Base-by-base conservation (phyloP, 2,888 invertebrate genomes). In the Ganaspis brasiliensis region DNA sequence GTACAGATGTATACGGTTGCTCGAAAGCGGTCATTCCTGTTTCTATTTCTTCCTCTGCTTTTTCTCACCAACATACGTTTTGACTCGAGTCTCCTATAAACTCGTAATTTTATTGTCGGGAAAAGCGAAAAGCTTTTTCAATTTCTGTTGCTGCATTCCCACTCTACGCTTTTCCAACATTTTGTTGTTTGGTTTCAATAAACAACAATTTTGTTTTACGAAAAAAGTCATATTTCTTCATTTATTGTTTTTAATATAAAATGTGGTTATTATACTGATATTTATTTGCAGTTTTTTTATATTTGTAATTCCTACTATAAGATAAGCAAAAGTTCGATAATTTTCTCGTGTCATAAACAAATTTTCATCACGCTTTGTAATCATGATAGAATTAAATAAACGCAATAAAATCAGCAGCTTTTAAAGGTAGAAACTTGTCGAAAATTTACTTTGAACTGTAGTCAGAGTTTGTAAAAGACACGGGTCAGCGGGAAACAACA, bases 391-490 rank as follows among this genome's bases (percentile, higher is more conserved):
- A 31, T 6, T 31, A 31, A 31, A 31, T 2, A 31, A 6, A 31
- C 31, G 31, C 31, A 31, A 31, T 31, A 6, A 31, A 31, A 31
- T 31, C 31, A 31, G 31, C 6, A 6, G 31, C 16, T 59, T 31
- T 59, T 16, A 16, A 74, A 78, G 82, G 75, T 73, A 78, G 76
- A 79, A 84, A 81, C 80, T 84, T 79, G 78, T 37, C 49, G 72
- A 55, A 76, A 81, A 82, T 80, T 81, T 81, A 80, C 81, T 84
- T 81, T 83, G 79, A 79, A 83, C 82, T 83, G 75, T 79, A 80
- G 83, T 79, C 78, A 78, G 80, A 81, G 73, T 81, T 80, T 80
- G 80, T 85, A 86, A 84, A 81, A 83, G 84, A 86, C 83, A 82
- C 76, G 80, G 81, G 83, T 75, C 84, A 82, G 78, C 81, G 81